Conservation (phyloP, 2,888 invertebrate species). For the Masnerella sp. region DNA sequence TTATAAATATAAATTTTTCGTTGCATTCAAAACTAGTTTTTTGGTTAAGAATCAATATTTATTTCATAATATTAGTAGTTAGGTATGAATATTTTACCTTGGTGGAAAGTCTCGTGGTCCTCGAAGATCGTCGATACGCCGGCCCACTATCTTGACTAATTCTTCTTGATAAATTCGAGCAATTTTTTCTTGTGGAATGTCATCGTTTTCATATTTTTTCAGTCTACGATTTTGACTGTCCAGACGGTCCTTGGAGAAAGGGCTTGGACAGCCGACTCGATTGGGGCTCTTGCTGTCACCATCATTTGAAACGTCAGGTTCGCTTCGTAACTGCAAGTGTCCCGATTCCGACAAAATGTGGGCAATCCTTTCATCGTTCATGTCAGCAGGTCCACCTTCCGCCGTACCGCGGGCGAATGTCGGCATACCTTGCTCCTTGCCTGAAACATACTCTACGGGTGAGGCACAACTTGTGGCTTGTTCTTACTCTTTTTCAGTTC, state of each 20-base stretch:
- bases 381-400: constrained; percentile 82
- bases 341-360: constrained; percentile 96
- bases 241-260: constrained; percentile 84
- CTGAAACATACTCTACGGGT: constrained; percentile 80
- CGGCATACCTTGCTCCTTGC: constrained; percentile 90
- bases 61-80: neutral
- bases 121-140: constrained; percentile 86
- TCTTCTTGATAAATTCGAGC: constrained; percentile 97
- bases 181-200: constrained; percentile 97
- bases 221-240: constrained; percentile 84
- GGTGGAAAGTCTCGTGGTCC: constrained; percentile 88
- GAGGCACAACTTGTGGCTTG: constrained; percentile 77
- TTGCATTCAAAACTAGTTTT: no score
- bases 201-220: constrained; percentile 94
- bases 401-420: constrained; percentile 84
- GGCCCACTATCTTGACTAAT: constrained; percentile 93
- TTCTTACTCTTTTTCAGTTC: constrained; percentile 68
- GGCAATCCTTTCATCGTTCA: constrained; percentile 94
- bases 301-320: constrained; percentile 79
- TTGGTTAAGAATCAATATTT: no score
- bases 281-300: constrained; percentile 89
- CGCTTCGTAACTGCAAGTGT: constrained; percentile 88
- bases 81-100: constrained; percentile 81
- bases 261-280: constrained; percentile 88
- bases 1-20: no score